These are phyloP conservation scores for Drosophila acutilabella DNA, from an alignment of 2,888 invertebrate genomes.

Conservation along the genomic window DNA sequence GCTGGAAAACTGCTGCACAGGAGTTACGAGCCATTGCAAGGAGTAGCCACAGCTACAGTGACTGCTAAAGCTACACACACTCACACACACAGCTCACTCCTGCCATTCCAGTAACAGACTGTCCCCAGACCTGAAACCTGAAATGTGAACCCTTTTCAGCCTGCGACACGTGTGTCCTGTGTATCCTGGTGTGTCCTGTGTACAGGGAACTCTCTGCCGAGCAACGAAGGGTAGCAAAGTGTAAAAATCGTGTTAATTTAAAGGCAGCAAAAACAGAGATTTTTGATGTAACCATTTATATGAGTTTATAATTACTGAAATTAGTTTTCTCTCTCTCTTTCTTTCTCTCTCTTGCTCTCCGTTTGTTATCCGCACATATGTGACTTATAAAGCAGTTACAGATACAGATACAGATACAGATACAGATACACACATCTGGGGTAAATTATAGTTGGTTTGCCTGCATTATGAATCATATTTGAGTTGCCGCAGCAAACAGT, in stretches of 20 bases:
- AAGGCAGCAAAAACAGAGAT: slow-evolving; percentile 74
- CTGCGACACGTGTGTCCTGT: slow-evolving; percentile 47
- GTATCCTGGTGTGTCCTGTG: slow-evolving; percentile 23
- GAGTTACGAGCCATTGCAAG: slow-evolving; percentile 28
- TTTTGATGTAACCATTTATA: slow-evolving; percentile 77
- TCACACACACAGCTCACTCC: too few relatives aligned
- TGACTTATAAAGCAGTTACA: neutral
- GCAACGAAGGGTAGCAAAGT: slow-evolving; percentile 61
- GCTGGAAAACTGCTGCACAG: slow-evolving; percentile 19
- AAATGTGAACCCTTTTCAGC: slow-evolving; percentile 38
- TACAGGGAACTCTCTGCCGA: slow-evolving; percentile 12
- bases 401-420: neutral
- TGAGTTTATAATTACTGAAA: slow-evolving; percentile 85
- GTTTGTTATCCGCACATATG: neutral
- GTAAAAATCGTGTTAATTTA: slow-evolving; percentile 81
- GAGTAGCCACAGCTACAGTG: slow-evolving; percentile 22
- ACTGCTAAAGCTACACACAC: neutral
- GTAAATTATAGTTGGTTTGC: slow-evolving; percentile 9
- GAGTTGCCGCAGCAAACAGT: slow-evolving; percentile 6
- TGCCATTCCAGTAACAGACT: slow-evolving; percentile 14
- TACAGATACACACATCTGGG: neutral
- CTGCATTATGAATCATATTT: slow-evolving; percentile 52
- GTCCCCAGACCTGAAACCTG: slow-evolving; percentile 30
- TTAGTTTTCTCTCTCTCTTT: slow-evolving; percentile 71
- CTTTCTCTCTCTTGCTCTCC: neutral